These are phyloP conservation scores for Tor tambroides DNA, from an alignment of 2,113 vertebrate genomes.

Conservation along the genomic window DNA sequence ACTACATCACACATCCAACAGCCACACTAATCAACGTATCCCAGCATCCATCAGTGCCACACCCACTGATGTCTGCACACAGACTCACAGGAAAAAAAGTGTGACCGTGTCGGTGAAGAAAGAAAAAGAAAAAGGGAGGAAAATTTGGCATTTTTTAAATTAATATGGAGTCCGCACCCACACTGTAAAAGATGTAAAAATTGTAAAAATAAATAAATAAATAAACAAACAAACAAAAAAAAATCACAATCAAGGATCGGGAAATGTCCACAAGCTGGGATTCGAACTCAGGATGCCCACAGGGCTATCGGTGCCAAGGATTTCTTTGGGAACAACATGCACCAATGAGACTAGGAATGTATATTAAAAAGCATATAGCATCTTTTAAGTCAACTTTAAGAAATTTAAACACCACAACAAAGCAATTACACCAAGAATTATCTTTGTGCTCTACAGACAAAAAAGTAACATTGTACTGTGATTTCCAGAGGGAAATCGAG, in stretches of 20 bases:
- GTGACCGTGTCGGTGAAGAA: background rate
- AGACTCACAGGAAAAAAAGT: background rate
- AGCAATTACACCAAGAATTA: background rate
- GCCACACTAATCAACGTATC: constrained; percentile 70
- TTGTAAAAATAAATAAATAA: background rate
- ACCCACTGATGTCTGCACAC: constrained; percentile 56
- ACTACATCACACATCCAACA: constrained; percentile 72
- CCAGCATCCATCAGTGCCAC: constrained; percentile 62
- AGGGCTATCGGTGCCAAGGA: too few relatives aligned
- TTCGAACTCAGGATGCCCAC: too few relatives aligned
- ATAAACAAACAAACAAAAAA: accelerated
- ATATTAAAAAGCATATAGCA: background rate
- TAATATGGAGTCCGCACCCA: background rate
- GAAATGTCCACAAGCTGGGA: too few relatives aligned
- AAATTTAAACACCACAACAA: constrained; percentile 19
- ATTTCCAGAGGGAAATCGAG: constrained; percentile 41
- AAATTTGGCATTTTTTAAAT: background rate
- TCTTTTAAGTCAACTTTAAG: background rate
- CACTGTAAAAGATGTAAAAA: background rate
- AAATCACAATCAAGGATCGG: too few relatives aligned
- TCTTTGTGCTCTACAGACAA: background rate
- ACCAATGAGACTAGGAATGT: background rate
- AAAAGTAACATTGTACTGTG: background rate
- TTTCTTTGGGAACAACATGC: background rate
- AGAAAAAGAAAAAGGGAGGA: background rate